A percentile compares a stretch with the other conserved stretches of the same genome.
Evolutionary conservation across 2,113 vertebrate species (phyloP).

Genomic region (Callipepla californica): DNA sequence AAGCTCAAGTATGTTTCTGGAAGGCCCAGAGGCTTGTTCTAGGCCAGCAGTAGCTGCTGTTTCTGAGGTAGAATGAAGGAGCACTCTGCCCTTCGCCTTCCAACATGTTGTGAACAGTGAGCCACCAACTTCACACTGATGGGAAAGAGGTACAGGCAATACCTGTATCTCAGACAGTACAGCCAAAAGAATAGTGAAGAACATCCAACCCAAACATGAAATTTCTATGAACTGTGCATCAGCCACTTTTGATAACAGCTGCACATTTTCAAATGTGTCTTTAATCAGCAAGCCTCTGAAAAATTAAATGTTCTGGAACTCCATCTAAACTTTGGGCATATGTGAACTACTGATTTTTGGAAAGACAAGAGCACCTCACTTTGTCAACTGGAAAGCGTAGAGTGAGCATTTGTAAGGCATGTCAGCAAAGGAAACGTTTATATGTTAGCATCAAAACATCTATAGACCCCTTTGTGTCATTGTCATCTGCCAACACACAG

Average conservation of each 20-base stretch:
- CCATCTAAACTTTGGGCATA: not conserved
- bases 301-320: not conserved
- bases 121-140: not conserved
- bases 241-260: not conserved
- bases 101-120: fast-evolving
- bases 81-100: fast-evolving
- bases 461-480: not conserved
- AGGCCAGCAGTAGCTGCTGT: not conserved
- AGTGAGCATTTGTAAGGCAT: not conserved
- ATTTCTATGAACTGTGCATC: not conserved
- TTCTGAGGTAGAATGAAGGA: not conserved
- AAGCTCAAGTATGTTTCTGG: not conserved
- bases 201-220: not conserved
- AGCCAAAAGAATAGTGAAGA: not conserved
- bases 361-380: not conserved
- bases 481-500: not conserved
- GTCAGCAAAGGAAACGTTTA: not conserved
- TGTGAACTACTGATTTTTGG: not conserved
- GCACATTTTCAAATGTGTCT: not conserved
- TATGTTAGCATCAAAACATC: not conserved
- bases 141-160: fast-evolving
- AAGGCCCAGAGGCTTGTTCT: not conserved
- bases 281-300: not conserved
- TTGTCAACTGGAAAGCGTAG: not conserved
- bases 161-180: not conserved